A percentile compares a stretch with the other conserved stretches of the same genome.
These are phyloP conservation scores for Charina bottae DNA, from an alignment of 2,113 vertebrate species.

Conservation along the genomic window DNA sequence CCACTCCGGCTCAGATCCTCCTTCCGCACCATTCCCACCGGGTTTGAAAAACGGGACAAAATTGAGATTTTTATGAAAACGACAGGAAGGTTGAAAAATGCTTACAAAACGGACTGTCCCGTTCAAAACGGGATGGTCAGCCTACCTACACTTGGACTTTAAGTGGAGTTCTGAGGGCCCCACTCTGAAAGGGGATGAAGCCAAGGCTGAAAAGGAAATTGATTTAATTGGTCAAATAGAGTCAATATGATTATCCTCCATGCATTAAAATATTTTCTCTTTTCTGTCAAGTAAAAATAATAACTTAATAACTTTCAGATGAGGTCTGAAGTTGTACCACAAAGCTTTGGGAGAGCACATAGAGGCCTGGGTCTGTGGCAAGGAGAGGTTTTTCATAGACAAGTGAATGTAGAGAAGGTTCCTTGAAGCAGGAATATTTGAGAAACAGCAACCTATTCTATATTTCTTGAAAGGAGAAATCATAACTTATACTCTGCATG, in stretches of 20 bases:
- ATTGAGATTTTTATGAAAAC: too few species aligned
- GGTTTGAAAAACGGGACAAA: too few species aligned
- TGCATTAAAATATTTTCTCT: not conserved
- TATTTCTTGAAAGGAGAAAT: not conserved
- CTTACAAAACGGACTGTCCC: too few species aligned
- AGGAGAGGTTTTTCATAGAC: not conserved
- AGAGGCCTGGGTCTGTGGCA: not conserved
- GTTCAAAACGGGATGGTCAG: too few species aligned
- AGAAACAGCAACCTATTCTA: not conserved
- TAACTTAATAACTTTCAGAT: not conserved
- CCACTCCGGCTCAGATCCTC: too few species aligned
- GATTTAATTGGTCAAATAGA: not conserved
- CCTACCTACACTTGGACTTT: not conserved
- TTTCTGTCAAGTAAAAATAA: not conserved
- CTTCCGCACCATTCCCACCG: too few species aligned
- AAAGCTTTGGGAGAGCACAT: not conserved
- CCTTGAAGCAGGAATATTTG: not conserved
- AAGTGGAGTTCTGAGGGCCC: not conserved
- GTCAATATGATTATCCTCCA: not conserved
- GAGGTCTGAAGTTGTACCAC: not conserved
- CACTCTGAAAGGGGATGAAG: not conserved
- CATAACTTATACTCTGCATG: not conserved
- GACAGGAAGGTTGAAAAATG: too few species aligned
- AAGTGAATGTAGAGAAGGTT: not conserved
- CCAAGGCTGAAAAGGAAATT: not conserved